Evolutionary conservation across 2,888 invertebrate genomes (phyloP), one percentile per base, ranked within the genome.

Genomic region (Hypena proboscidalis): DNA sequence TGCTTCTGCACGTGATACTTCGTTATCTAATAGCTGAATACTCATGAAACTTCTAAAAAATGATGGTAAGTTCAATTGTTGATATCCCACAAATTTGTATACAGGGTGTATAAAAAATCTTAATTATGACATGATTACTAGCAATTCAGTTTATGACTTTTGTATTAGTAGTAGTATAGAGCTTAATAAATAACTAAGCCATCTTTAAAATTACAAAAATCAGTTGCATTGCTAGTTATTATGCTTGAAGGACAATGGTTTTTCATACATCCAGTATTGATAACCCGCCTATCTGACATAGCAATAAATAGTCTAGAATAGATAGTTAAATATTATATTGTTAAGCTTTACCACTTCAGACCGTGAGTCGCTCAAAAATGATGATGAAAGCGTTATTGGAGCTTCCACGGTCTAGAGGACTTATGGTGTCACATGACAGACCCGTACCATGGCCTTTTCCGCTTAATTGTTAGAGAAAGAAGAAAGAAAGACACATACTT

Each of bases 261-360:
- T n/a, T n/a, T n/a, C n/a, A n/a, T n/a, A n/a, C n/a, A n/a, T n/a
- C n/a, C n/a, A n/a, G n/a, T n/a, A 86, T 83, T 80, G 74, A 85
- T 81, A 85, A 82, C 90, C 90, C 90, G 90, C 89, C 89, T 90
- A 90, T 85, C 82, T 84, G 85, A 87, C 79, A 88, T 90, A 90
- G 90, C 90, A 90, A 90, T 90, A 90, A 89, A 89, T 90, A 89
- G 78, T 67, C 72, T 88, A 89, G 86, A 84, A 78, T 88, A 87
- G 84, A 78, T 88, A 89, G 81, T 81, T 75, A 83, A 83, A 84
- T 84, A 84, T 83, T 70, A 77, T 84, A 64, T 54, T 62, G 53
- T 50, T 64, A 85, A 83, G 85, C 84, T 83, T 83, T 77, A 74
- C 76, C 73, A 72, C 64, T 65, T 72, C 77, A 74, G 62, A 75